A percentile compares a stretch with the other conserved stretches of the same genome.
Evolutionary conservation across 2,888 invertebrate species (phyloP).

Genomic region (Drosophila conformis): DNA sequence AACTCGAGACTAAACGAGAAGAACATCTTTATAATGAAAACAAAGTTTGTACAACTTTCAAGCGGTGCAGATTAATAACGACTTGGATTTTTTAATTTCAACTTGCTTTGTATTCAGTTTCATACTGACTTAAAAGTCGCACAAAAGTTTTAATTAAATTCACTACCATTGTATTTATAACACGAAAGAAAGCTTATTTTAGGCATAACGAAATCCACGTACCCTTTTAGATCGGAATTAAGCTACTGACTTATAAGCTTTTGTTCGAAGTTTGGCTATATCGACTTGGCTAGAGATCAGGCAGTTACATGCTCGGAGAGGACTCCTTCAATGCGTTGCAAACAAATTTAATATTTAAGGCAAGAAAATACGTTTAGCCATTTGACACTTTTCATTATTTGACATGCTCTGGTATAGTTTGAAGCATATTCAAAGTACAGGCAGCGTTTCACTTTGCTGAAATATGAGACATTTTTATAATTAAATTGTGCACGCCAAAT

Average conservation of each 20-base stretch:
- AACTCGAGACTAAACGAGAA: not conserved
- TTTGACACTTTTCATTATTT: not conserved
- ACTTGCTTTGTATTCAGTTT: not conserved
- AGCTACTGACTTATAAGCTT: not conserved
- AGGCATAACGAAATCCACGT: not conserved
- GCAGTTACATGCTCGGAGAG: not conserved
- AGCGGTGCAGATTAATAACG: not conserved
- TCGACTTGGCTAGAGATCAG: not conserved
- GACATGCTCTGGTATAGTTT: not conserved
- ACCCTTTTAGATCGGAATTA: not conserved
- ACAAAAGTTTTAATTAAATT: not conserved
- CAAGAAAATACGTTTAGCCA: not conserved
- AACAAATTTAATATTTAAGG: not conserved
- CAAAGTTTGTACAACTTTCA: not conserved
- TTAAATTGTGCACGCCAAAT: conserved; percentile 72
- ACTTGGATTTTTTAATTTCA: not conserved
- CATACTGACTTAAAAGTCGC: not conserved
- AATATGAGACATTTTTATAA: conserved; percentile 68
- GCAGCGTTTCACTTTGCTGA: conserved; percentile 36
- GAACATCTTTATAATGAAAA: not conserved
- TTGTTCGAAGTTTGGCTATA: not conserved
- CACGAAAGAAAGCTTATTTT: not conserved
- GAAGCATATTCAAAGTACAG: not conserved
- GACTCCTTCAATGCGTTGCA: not conserved
- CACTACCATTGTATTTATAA: not conserved